These are phyloP conservation scores for Ia io DNA, from an alignment of 2,113 vertebrate genomes.

Conservation along the genomic window DNA sequence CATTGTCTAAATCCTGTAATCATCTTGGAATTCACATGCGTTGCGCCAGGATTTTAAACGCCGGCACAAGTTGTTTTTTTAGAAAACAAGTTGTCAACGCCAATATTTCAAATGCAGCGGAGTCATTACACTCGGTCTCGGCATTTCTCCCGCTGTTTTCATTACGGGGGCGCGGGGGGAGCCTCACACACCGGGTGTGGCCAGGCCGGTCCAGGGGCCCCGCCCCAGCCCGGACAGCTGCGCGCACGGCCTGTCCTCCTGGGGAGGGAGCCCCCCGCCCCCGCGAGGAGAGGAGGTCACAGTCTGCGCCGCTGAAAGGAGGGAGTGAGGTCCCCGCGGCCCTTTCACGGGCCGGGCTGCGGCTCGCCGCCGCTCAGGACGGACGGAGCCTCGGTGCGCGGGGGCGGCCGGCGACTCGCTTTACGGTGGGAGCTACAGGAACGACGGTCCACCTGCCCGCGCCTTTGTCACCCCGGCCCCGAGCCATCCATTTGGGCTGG, in stretches of 20 bases:
- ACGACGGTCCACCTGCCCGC: too few species aligned
- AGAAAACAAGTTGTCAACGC: background rate
- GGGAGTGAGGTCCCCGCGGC: constrained; percentile 45
- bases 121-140: background rate
- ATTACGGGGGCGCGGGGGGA: background rate
- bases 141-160: background rate
- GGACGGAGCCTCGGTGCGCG: constrained; percentile 56
- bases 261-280: background rate
- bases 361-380: constrained; percentile 46
- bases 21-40: background rate
- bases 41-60: background rate
- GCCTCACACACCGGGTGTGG: background rate
- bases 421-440: background rate
- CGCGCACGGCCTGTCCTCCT: rapidly evolving
- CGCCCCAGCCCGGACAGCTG: rapidly evolving
- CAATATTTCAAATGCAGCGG: background rate
- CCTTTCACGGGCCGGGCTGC: constrained; percentile 56
- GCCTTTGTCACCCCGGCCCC: too few species aligned
- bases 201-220: background rate
- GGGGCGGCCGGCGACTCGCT: background rate
- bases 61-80: background rate
- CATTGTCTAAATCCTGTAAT: background rate
- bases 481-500: too few species aligned
- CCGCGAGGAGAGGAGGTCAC: constrained; percentile 21
- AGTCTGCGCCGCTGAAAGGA: constrained; percentile 59